A percentile compares a stretch with the other conserved stretches of the same genome.
phyloP scores from a whole-genome alignment of 2,113 vertebrate species.

The Casuarius casuarius region DNA sequence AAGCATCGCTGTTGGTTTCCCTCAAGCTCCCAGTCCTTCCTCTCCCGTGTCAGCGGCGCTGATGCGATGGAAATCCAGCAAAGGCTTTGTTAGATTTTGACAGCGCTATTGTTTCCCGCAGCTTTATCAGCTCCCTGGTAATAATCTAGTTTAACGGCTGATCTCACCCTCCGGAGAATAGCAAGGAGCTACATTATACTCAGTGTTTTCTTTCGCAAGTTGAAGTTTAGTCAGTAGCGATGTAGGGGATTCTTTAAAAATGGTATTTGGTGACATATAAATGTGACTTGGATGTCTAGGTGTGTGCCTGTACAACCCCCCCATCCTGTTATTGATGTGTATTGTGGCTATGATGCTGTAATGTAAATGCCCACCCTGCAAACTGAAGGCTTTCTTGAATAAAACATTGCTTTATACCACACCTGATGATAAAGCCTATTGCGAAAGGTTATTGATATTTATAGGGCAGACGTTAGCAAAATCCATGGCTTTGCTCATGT shows the following conservation, averaged over 20 bases:
- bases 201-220: not conserved
- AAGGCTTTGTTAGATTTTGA: not conserved
- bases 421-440: not conserved
- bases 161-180: not conserved
- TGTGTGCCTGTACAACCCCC: fast-evolving
- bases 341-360: fast-evolving
- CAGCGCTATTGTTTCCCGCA: not conserved
- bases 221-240: not conserved
- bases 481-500: fast-evolving
- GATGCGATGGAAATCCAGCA: not conserved
- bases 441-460: not conserved
- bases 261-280: not conserved
- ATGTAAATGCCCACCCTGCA: not conserved
- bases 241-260: not conserved
- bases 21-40: not conserved
- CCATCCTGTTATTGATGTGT: fast-evolving
- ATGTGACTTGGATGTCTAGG: not conserved
- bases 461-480: fast-evolving
- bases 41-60: not conserved
- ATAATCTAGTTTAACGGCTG: not conserved
- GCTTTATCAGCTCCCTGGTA: not conserved
- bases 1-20: not conserved
- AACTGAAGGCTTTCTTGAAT: conserved; percentile 6
- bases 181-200: not conserved
- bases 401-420: not conserved